Conservation (phyloP, 2,888 invertebrate genomes). For the Drosophila helvetica region DNA sequence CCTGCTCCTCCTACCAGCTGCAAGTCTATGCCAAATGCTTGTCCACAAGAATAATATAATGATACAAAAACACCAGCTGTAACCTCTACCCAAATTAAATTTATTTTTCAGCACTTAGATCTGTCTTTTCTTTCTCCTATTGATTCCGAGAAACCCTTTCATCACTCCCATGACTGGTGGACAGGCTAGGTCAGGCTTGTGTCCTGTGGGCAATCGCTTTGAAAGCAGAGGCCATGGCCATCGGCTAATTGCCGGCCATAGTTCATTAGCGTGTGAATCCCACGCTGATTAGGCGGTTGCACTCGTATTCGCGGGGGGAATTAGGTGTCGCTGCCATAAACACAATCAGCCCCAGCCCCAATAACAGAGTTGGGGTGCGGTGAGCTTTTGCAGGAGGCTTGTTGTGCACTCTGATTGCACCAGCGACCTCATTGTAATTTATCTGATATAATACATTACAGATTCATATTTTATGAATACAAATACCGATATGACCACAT, state of each 20-base stretch:
- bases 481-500: background rate
- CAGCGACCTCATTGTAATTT: constrained; percentile 30
- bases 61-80: too few relatives aligned
- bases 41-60: too few relatives aligned
- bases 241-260: constrained; percentile 54
- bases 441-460: constrained; percentile 21
- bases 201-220: constrained; percentile 10
- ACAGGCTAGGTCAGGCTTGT: constrained; percentile 6
- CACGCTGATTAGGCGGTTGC: constrained; percentile 50
- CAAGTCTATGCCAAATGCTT: too few relatives aligned
- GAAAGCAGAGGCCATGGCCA: constrained; percentile 18
- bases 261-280: constrained; percentile 49
- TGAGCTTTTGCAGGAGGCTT: background rate
- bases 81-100: too few relatives aligned
- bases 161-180: too few relatives aligned
- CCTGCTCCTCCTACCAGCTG: too few relatives aligned
- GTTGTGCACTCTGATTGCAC: constrained; percentile 17
- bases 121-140: too few relatives aligned
- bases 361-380: constrained; percentile 34
- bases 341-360: constrained; percentile 23
- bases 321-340: constrained; percentile 51
- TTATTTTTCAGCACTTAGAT: too few relatives aligned
- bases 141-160: too few relatives aligned
- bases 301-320: constrained; percentile 37
- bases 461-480: background rate